These are phyloP conservation scores for Bombus fervidus DNA, from an alignment of 1,140 invertebrate species.

Conservation along the genomic window DNA sequence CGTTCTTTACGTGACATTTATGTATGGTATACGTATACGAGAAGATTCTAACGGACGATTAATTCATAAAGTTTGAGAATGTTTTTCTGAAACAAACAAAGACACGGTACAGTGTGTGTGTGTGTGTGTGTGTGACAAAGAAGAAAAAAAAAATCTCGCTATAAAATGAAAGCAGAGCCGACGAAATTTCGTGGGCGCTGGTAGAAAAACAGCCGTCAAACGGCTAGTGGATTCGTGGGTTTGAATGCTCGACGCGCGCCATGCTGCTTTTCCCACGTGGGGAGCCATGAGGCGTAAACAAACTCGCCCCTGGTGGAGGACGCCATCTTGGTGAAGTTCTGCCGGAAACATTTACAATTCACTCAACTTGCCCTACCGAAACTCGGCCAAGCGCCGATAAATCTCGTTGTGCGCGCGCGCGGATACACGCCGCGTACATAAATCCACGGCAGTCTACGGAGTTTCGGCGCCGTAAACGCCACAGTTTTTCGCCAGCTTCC, in stretches of 20 bases:
- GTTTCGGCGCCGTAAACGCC: conserved; percentile 58
- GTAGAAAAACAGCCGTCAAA: background rate
- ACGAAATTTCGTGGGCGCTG: background rate
- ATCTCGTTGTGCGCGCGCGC: conserved; percentile 68
- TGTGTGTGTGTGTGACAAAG: background rate
- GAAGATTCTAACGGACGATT: too few relatives aligned
- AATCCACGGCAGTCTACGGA: conserved; percentile 62
- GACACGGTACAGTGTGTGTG: background rate
- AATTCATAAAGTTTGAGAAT: too few relatives aligned
- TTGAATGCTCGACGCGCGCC: conserved; percentile 65
- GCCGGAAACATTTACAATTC: conserved; percentile 75
- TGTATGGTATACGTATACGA: too few relatives aligned
- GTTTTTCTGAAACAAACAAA: background rate
- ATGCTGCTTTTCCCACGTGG: conserved; percentile 78
- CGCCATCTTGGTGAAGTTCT: conserved; percentile 73
- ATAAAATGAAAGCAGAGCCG: background rate
- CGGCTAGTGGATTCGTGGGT: conserved; percentile 54
- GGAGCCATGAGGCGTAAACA: conserved; percentile 78
- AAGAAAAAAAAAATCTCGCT: background rate
- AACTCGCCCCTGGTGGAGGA: conserved; percentile 69
- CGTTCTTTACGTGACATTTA: too few relatives aligned
- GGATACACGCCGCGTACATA: conserved; percentile 54
- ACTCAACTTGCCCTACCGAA: conserved; percentile 70
- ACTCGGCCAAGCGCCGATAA: conserved; percentile 71
- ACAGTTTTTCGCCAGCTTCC: conserved; percentile 56